phyloP scores from a whole-genome alignment of 1,140 invertebrate species.

The silkworm (Bombyx mori) region ASM3026992v2 NC_085125.1:7352001-7352500 shows the following conservation, averaged over 20 bases:
- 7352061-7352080: slow-evolving; percentile 73
- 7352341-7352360: too few relatives aligned
- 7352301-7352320: too few relatives aligned
- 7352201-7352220: slow-evolving; percentile 62
- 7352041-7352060: slow-evolving; percentile 71
- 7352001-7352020: slow-evolving; percentile 73
- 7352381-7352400: background rate
- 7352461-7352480: slow-evolving; percentile 33
- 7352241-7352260: slow-evolving; percentile 46
- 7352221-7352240: slow-evolving; percentile 55
- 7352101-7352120: slow-evolving; percentile 51
- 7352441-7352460: slow-evolving; percentile 33
- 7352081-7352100: slow-evolving; percentile 51
- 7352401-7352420: slow-evolving; percentile 25
- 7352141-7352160: slow-evolving; percentile 38
- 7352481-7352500: slow-evolving; percentile 52
- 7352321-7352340: too few relatives aligned
- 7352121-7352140: slow-evolving; percentile 25
- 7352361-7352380: too few relatives aligned
- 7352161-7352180: slow-evolving; percentile 49
- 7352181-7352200: slow-evolving; percentile 49
- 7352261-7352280: slow-evolving; percentile 21
- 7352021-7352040: slow-evolving; percentile 71
- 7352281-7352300: slow-evolving; percentile 2
- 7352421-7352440: slow-evolving; percentile 37